Evolutionary conservation across 2,113 vertebrate genomes (phyloP).

Genomic region (Herpetotheres cachinnans): DNA sequence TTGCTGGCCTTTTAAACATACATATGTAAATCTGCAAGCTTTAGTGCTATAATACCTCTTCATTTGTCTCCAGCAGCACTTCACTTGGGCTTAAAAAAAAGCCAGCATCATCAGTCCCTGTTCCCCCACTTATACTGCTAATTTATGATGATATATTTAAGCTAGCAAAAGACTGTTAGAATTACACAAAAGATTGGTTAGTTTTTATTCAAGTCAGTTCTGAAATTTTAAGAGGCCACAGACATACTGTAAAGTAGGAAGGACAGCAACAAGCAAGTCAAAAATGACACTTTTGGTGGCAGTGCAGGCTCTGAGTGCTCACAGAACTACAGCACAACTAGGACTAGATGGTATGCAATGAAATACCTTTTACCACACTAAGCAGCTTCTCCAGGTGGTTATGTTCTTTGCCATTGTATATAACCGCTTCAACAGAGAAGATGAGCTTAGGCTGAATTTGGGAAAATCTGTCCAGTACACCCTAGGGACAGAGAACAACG

Average conservation of each 20-base stretch:
- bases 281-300: neutral
- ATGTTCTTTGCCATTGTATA: constrained; percentile 92
- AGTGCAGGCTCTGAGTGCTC: neutral
- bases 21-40: neutral
- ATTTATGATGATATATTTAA: neutral
- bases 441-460: constrained; percentile 96
- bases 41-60: neutral
- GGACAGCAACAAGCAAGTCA: neutral
- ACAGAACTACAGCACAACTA: neutral
- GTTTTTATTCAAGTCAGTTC: neutral
- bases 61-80: neutral
- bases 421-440: constrained; percentile 92
- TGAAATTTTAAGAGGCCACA: neutral
- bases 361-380: constrained; percentile 88
- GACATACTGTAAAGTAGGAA: neutral
- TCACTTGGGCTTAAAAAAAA: neutral
- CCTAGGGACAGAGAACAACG: constrained; percentile 67
- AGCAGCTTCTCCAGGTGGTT: constrained; percentile 91
- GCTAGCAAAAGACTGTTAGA: neutral
- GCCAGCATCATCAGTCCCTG: neutral
- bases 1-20: neutral
- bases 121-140: neutral
- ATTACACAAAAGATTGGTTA: neutral
- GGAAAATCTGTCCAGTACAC: constrained; percentile 93
- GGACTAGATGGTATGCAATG: neutral